Evolutionary conservation across 2,888 invertebrate genomes (phyloP).

Genomic region (Dione juno): DNA sequence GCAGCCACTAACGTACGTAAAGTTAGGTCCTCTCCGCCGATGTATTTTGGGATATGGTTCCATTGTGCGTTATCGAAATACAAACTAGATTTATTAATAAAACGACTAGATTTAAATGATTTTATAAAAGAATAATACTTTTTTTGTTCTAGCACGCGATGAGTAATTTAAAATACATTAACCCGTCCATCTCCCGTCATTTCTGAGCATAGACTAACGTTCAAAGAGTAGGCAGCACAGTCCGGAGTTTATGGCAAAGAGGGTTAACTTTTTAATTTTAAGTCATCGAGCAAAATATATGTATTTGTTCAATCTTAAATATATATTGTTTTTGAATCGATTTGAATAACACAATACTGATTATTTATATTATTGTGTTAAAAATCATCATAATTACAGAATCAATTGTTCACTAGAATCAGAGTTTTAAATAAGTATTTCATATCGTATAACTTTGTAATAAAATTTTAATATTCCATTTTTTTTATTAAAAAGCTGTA

Average conservation of each 20-base stretch:
- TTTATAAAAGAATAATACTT: constrained; percentile 28
- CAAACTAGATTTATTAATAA: neutral
- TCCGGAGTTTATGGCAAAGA: neutral
- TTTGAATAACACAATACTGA: no score
- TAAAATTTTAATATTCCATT: no score
- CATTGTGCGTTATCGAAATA: constrained; percentile 13
- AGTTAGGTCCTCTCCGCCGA: constrained; percentile 86
- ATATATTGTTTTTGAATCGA: no score
- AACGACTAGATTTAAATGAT: neutral
- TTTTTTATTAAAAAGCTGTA: no score
- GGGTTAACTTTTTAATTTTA: neutral
- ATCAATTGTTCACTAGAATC: no score
- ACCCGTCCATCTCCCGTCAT: constrained; percentile 21
- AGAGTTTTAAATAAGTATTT: no score
- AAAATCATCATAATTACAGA: no score
- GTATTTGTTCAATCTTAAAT: no score
- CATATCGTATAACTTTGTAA: no score
- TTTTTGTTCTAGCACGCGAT: constrained; percentile 5
- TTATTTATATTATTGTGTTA: no score
- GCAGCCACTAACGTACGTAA: constrained; percentile 92
- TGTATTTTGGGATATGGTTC: constrained; percentile 75
- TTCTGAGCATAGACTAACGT: constrained; percentile 30
- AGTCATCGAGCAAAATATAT: constrained; percentile 2
- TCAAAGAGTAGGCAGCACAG: neutral
- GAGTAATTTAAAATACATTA: constrained; percentile 24